Evolutionary conservation across 2,888 invertebrate genomes (phyloP), one percentile per base, ranked within the genome.

Genomic region (Eristalis arbustorum): DNA sequence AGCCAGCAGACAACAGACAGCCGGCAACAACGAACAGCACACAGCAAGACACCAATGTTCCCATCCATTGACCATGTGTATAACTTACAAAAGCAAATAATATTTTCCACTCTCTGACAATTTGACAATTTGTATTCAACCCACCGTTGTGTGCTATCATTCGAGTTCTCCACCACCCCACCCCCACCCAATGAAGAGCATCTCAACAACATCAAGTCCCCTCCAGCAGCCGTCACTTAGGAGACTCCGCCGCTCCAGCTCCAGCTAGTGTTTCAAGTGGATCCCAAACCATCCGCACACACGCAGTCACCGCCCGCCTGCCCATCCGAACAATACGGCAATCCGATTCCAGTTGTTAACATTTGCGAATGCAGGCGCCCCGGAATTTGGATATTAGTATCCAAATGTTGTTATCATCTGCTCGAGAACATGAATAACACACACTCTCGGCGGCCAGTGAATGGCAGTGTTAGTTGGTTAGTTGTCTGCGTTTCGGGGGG

Each of bases 321-420:
- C 56, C 34, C 13, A 23, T 34, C 59, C 40, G n/a, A 64, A 69
- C 81, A 81, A 66, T 56, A 64, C 84, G 74, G 66, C 77, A 74
- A 71, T 85, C 82, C 85, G 74, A 74, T 87, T 57, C 82, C 82
- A 82, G 74, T 87, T 87, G 85, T 87, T 82, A 82, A 78, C 82
- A 87, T 87, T 87, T 73, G 71, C 66, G 74, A 78, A 78, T 82
- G 74, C 74, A 87, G 82, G 82, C 74, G 78, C 49, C 18, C 85
- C 85, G 85, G 85, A 87, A 81, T 82, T 87, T 87, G 71, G 85
- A 87, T 87, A 87, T 82, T 87, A 82, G 85, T 78, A 87, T 82
- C 82, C 78, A 87, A 87, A 87, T 87, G 85, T 81, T 85, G 81
- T 87, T 87, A 87, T 87, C 85, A 87, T 87, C 82, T 85, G 84